Evolutionary conservation across 2,113 vertebrate genomes (phyloP).

Genomic region (Spizaetus ornatus): DNA sequence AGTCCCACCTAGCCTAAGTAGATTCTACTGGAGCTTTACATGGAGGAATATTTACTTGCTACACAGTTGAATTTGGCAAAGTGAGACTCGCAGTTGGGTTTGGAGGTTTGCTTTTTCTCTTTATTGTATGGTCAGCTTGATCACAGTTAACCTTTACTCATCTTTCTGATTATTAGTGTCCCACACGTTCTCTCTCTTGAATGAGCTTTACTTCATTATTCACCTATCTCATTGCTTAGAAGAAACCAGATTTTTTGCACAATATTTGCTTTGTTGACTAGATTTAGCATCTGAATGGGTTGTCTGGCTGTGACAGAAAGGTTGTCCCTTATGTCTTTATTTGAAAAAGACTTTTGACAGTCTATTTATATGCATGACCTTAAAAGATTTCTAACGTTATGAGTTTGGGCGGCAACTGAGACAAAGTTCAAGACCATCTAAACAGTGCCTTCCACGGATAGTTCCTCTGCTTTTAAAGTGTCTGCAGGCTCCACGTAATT

Average conservation of each 20-base stretch:
- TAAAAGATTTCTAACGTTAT: background rate
- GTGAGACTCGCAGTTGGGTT: background rate
- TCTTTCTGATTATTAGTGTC: background rate
- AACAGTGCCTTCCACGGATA: background rate
- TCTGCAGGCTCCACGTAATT: background rate
- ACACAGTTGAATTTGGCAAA: background rate
- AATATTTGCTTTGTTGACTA: background rate
- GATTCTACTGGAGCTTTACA: background rate
- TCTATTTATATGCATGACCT: background rate
- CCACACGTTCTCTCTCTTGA: fast-evolving
- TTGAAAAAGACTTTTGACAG: background rate
- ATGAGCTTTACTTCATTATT: background rate
- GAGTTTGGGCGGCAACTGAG: background rate
- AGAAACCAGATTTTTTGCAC: background rate
- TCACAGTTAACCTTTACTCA: background rate
- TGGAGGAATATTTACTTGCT: background rate
- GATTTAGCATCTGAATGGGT: background rate
- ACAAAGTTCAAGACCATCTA: background rate
- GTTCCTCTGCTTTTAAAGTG: background rate
- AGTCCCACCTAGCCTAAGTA: background rate
- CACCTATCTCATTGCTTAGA: background rate
- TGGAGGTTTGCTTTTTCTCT: background rate
- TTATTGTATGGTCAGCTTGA: background rate
- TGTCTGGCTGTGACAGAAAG: background rate
- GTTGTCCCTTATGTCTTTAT: background rate